phyloP scores from a whole-genome alignment of 2,888 invertebrate genomes.

The Coleophora flavipennella region DNA sequence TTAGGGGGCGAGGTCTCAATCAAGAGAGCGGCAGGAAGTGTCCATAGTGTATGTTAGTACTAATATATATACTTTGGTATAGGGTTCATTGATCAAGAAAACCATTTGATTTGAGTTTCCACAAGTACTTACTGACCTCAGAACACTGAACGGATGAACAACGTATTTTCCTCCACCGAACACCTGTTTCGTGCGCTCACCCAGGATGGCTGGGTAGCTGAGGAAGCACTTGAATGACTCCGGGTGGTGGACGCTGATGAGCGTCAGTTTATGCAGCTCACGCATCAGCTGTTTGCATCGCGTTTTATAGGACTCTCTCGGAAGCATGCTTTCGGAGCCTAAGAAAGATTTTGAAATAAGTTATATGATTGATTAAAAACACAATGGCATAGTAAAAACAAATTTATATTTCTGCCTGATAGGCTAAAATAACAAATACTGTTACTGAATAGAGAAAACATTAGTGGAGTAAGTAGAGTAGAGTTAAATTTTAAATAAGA shows the following conservation, averaged over 20 bases:
- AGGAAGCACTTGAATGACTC: constrained; percentile 27
- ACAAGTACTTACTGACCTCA: constrained; percentile 33
- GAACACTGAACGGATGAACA: constrained; percentile 41
- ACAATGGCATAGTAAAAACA: too few relatives aligned
- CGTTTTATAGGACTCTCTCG: constrained; percentile 11
- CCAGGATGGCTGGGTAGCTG: constrained; percentile 38
- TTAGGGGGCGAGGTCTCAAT: too few relatives aligned
- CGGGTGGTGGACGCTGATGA: constrained; percentile 36
- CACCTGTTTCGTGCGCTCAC: constrained; percentile 34
- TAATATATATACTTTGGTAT: too few relatives aligned
- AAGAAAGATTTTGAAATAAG: neutral
- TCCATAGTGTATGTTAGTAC: too few relatives aligned
- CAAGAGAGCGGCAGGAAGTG: too few relatives aligned
- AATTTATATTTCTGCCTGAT: too few relatives aligned
- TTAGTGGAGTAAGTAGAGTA: too few relatives aligned
- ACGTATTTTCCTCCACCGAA: constrained; percentile 23
- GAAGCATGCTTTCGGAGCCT: constrained; percentile 37
- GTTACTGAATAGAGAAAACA: too few relatives aligned
- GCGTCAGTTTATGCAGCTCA: constrained; percentile 18
- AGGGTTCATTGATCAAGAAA: too few relatives aligned
- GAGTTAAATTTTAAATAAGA: too few relatives aligned
- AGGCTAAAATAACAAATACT: too few relatives aligned
- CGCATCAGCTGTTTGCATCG: constrained; percentile 13
- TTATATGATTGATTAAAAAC: too few relatives aligned
- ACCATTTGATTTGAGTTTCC: neutral